A percentile compares a stretch with the other conserved stretches of the same genome.
These are phyloP conservation scores for Gadus chalcogrammus DNA, from an alignment of 2,113 vertebrate species.

Conservation along the genomic window DNA sequence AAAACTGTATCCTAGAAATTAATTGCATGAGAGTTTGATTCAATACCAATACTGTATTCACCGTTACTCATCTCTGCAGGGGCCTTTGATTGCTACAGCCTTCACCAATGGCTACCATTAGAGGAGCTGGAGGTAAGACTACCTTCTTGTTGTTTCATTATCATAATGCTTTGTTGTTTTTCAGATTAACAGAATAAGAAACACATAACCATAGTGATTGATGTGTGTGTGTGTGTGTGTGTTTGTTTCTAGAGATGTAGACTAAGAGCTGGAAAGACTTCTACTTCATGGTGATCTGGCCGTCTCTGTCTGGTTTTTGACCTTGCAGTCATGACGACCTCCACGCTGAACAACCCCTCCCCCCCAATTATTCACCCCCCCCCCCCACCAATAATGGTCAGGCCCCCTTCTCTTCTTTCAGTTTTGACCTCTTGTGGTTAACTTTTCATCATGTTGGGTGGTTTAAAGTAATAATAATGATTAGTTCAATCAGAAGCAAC, in stretches of 20 bases:
- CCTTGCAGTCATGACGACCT: no score
- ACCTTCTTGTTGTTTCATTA: not conserved
- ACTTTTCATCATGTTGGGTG: no score
- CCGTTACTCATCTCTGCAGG: conserved; percentile 62
- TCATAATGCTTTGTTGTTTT: conserved; percentile 27
- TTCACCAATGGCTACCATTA: conserved; percentile 99
- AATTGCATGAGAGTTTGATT: no score
- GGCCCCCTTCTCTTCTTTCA: no score
- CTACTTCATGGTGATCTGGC: conserved; percentile 56
- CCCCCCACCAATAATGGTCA: conserved; percentile 14
- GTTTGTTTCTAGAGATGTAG: conserved; percentile 41
- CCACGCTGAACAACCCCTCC: conserved; percentile 15
- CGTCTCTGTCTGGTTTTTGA: conserved; percentile 8
- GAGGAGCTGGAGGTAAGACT: conserved; percentile 54
- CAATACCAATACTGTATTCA: no score
- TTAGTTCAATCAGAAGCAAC: conserved; percentile 23
- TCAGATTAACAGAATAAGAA: no score
- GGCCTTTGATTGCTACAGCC: conserved; percentile 98
- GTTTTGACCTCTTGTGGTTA: no score
- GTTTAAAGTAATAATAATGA: conserved; percentile 27
- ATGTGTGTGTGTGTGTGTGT: conserved; percentile 23
- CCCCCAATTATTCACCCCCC: conserved; percentile 75
- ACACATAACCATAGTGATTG: no score
- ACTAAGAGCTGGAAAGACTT: conserved; percentile 64
- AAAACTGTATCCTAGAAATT: no score